These are phyloP conservation scores for Cantharis rustica DNA, from an alignment of 2,888 invertebrate species.

Conservation along the genomic window DNA sequence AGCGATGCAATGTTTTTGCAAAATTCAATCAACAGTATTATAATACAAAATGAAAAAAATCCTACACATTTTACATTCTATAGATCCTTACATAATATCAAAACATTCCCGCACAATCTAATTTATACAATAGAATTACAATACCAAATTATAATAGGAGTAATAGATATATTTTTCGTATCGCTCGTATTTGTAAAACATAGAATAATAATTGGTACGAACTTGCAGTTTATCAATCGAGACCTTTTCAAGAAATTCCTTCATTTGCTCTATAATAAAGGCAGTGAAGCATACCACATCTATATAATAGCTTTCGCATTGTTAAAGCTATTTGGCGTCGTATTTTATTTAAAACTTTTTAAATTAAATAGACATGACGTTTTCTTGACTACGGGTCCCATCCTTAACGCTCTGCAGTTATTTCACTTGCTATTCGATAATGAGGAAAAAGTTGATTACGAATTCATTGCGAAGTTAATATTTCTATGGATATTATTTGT, in stretches of 20 bases:
- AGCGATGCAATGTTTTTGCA: slow-evolving; percentile 51
- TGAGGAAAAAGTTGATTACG: not conserved
- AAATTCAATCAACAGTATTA: slow-evolving; percentile 42
- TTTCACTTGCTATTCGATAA: not conserved
- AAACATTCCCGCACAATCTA: slow-evolving; percentile 33
- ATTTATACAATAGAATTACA: slow-evolving; percentile 33
- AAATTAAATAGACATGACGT: not conserved
- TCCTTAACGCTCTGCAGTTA: not conserved
- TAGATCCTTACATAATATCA: slow-evolving; percentile 40
- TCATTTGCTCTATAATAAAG: not conserved
- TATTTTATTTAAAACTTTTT: not conserved
- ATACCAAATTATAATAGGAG: not conserved
- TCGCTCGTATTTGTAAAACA: not conserved
- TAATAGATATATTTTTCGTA: not conserved
- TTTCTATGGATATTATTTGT: not conserved
- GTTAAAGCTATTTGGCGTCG: not conserved
- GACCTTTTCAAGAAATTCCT: not conserved
- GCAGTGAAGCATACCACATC: not conserved
- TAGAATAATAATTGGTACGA: not conserved
- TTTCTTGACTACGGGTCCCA: not conserved
- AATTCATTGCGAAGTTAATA: not conserved
- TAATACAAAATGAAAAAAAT: slow-evolving; percentile 48
- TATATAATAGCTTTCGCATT: not conserved
- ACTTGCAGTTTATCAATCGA: not conserved
- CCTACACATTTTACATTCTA: slow-evolving; percentile 47